Percentiles rank a stretch among this genome's conserved stretches.
phyloP scores from a whole-genome alignment of 2,113 vertebrate species.

The Xenopus laevis region DNA sequence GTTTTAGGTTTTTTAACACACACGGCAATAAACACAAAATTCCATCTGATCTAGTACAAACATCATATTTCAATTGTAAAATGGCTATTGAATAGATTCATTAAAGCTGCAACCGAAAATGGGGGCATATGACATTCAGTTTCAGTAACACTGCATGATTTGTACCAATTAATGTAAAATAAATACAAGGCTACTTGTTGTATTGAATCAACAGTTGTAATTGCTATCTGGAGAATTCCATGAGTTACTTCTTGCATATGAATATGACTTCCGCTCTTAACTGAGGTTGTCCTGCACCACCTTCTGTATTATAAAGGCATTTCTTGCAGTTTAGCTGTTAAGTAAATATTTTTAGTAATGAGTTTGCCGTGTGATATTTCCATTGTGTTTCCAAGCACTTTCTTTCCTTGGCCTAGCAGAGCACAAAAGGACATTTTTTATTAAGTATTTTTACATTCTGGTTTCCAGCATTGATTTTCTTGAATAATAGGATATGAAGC shows the following conservation, averaged over 20 bases:
- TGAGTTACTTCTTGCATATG: slow-evolving; percentile 15
- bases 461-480: slow-evolving; percentile 39
- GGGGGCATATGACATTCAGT: too few relatives aligned
- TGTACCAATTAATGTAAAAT: too few relatives aligned
- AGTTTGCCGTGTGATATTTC: slow-evolving; percentile 29
- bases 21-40: too few relatives aligned
- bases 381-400: slow-evolving; percentile 27
- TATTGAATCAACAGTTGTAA: neutral
- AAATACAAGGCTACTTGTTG: too few relatives aligned
- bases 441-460: slow-evolving; percentile 34
- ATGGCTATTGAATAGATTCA: too few relatives aligned
- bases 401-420: slow-evolving; percentile 19
- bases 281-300: slow-evolving; percentile 16
- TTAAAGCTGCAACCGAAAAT: too few relatives aligned
- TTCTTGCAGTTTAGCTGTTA: slow-evolving; percentile 40
- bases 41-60: slow-evolving; percentile 2
- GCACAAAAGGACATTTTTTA: slow-evolving; percentile 22
- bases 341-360: slow-evolving; percentile 38
- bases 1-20: too few relatives aligned
- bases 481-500: too few relatives aligned
- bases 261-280: slow-evolving; percentile 14
- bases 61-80: too few relatives aligned
- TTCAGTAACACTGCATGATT: too few relatives aligned
- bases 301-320: slow-evolving; percentile 35
- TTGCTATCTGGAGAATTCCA: slow-evolving; percentile 10